phyloP scores from a whole-genome alignment of 1,140 invertebrate species.

The Diploscapter pachys region DNA sequence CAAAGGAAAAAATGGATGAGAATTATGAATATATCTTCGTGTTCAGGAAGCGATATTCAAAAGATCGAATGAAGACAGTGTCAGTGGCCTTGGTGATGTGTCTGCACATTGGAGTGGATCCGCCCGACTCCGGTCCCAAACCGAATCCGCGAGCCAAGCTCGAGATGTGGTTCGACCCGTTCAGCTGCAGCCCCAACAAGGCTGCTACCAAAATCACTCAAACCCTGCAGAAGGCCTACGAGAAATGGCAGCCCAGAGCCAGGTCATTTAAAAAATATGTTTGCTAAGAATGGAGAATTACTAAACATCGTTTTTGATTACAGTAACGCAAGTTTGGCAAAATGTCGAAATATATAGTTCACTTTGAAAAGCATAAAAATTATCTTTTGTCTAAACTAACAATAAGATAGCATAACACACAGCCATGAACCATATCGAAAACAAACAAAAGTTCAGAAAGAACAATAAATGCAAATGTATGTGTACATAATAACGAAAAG shows the following conservation, averaged over 20 bases:
- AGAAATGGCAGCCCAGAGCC: constrained; percentile 90
- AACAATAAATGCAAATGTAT: no score
- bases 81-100: constrained; percentile 95
- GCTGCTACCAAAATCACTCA: constrained; percentile 86
- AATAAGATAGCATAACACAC: no score
- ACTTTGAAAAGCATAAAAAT: no score
- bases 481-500: no score
- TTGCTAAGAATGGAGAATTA: no score
- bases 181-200: constrained; percentile 82
- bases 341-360: no score
- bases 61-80: constrained; percentile 83
- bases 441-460: no score
- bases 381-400: no score
- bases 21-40: background rate
- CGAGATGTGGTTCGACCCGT: constrained; percentile 88
- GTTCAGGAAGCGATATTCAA: constrained; percentile 7
- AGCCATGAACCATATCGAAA: no score
- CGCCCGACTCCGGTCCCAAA: constrained; percentile 87
- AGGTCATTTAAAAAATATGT: constrained; percentile 42
- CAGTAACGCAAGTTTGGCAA: no score
- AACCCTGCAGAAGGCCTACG: constrained; percentile 88
- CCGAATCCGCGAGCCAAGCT: constrained; percentile 89
- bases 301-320: no score
- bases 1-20: no score
- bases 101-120: constrained; percentile 96